Evolutionary conservation across 2,888 invertebrate genomes (phyloP).

Genomic region (Andrena marginata): DNA sequence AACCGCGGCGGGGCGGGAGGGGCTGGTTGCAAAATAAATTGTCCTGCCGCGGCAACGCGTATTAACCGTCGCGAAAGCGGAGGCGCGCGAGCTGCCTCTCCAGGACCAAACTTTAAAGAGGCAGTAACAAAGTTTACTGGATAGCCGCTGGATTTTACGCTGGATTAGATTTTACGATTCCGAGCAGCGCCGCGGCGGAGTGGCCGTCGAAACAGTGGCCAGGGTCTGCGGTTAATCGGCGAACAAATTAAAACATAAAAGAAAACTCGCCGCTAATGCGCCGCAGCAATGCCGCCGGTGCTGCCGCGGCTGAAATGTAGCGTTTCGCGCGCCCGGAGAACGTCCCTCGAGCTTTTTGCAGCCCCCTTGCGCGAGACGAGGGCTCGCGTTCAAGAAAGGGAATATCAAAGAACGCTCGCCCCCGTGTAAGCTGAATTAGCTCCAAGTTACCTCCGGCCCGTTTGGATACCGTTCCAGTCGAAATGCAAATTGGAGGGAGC

Average conservation of each 20-base stretch:
- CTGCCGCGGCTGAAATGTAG: not conserved
- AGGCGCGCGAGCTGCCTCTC: slow-evolving; percentile 2
- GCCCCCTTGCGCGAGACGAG: not conserved
- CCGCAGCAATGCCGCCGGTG: not conserved
- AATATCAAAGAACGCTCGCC: not conserved
- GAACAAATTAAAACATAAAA: slow-evolving; percentile 57
- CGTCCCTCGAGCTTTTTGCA: not conserved
- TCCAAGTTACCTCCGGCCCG: not conserved
- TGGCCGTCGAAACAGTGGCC: slow-evolving; percentile 5
- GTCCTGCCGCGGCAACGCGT: slow-evolving; percentile 45
- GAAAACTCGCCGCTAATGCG: slow-evolving; percentile 13
- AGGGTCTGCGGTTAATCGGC: slow-evolving; percentile 35
- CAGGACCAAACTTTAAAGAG: slow-evolving; percentile 60
- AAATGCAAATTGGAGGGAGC: not conserved
- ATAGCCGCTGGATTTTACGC: slow-evolving; percentile 38
- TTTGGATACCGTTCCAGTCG: not conserved
- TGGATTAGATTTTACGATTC: slow-evolving; percentile 67
- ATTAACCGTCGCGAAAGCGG: slow-evolving; percentile 50
- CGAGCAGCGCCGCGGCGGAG: not conserved
- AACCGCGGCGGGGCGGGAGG: not conserved
- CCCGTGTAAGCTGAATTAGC: not conserved
- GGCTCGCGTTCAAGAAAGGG: not conserved
- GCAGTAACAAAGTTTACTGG: slow-evolving; percentile 61
- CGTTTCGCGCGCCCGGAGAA: not conserved
- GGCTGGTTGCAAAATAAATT: slow-evolving; percentile 57